These are phyloP conservation scores for Malaclemys terrapin DNA, from an alignment of 2,113 vertebrate species.

Conservation along the genomic window DNA sequence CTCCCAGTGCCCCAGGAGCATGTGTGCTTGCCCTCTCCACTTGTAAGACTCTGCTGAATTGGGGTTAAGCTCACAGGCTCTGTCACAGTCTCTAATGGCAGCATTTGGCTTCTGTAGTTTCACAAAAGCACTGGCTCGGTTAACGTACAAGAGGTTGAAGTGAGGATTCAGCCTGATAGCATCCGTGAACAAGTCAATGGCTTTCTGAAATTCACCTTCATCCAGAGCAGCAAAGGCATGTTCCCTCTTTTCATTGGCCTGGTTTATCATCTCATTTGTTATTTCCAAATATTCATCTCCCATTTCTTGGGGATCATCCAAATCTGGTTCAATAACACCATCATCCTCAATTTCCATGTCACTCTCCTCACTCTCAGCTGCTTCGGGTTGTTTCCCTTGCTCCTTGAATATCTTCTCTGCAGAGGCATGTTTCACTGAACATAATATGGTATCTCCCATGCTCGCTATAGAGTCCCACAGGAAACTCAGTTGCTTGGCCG, in stretches of 20 bases:
- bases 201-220: slow-evolving; percentile 79
- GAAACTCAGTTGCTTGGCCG: not conserved
- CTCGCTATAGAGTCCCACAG: not conserved
- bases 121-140: slow-evolving; percentile 88
- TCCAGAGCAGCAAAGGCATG: not conserved
- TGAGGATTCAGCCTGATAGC: slow-evolving; percentile 88
- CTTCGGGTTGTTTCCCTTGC: not conserved
- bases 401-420: not conserved
- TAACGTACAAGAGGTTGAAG: slow-evolving; percentile 85
- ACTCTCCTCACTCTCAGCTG: not conserved
- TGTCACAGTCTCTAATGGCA: slow-evolving; percentile 79
- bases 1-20: slow-evolving; percentile 83
- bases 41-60: slow-evolving; percentile 81
- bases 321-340: not conserved
- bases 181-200: slow-evolving; percentile 83
- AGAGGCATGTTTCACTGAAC: not conserved
- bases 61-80: slow-evolving; percentile 80
- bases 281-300: not conserved
- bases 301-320: not conserved
- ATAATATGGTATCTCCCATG: not conserved
- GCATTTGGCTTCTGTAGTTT: slow-evolving; percentile 81
- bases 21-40: slow-evolving; percentile 84
- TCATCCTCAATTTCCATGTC: not conserved
- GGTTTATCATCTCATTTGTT: not conserved
- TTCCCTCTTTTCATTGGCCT: not conserved